phyloP scores from a whole-genome alignment of 2,113 vertebrate genomes.

The Amblyopsis rosae region DNA sequence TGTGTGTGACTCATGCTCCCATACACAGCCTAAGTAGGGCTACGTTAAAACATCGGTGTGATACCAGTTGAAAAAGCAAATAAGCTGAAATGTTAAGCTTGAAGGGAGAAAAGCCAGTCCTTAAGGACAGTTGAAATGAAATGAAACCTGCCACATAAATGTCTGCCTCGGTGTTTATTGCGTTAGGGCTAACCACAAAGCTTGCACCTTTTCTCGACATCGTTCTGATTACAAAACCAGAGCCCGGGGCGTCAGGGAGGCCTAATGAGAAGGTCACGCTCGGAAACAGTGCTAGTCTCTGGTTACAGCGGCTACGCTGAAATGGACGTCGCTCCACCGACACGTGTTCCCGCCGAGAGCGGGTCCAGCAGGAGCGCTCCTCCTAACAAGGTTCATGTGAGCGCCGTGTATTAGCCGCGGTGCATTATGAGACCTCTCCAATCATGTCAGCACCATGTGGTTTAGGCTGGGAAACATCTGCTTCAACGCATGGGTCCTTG shows the following conservation, averaged over 20 bases:
- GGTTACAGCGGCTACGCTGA: not conserved
- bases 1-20: no score
- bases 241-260: not conserved
- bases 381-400: conserved; percentile 35
- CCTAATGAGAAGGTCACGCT: conserved; percentile 22
- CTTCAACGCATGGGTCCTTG: conserved; percentile 14
- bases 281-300: not conserved
- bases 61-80: no score
- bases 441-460: conserved; percentile 30
- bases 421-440: conserved; percentile 29
- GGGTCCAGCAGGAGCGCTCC: not conserved
- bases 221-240: not conserved
- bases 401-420: conserved; percentile 25
- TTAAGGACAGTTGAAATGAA: no score
- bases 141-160: no score
- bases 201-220: not conserved
- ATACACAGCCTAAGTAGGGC: no score
- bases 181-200: not conserved
- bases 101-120: no score
- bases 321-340: not conserved
- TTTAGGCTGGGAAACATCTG: conserved; percentile 15
- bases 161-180: not conserved
- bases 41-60: no score
- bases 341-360: conserved; percentile 3
- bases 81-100: no score